Evolutionary conservation across 2,113 vertebrate species (phyloP).

Genomic region (Hyla sarda): DNA sequence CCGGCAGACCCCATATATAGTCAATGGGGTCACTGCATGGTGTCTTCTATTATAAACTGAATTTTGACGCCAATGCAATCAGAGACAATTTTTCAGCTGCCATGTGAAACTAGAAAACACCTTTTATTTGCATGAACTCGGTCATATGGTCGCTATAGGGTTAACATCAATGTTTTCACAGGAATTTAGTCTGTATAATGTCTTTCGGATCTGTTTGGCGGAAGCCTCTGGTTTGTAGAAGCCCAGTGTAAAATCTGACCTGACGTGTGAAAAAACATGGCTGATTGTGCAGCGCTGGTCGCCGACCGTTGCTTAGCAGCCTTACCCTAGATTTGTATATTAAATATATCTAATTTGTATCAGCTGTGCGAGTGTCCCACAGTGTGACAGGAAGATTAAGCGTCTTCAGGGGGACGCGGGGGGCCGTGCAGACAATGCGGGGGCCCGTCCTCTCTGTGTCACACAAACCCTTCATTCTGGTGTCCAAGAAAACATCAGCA

Average conservation of each 20-base stretch:
- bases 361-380: neutral
- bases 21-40: no score
- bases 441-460: neutral
- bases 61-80: no score
- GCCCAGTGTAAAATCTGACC: conserved; percentile 5
- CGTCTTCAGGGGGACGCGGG: neutral
- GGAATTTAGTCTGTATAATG: neutral
- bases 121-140: neutral
- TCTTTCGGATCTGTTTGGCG: neutral
- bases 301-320: conserved; percentile 35
- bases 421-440: no score
- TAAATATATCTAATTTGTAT: conserved; percentile 25
- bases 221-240: neutral
- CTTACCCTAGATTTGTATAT: conserved; percentile 11
- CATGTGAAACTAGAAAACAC: no score
- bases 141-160: no score
- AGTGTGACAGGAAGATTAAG: conserved; percentile 18
- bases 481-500: no score
- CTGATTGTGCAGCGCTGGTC: neutral
- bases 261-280: conserved; percentile 10
- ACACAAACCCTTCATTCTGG: neutral
- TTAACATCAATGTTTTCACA: neutral
- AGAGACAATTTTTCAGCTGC: no score
- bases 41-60: no score
- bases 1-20: no score